These are phyloP conservation scores for Bombus impatiens DNA, from an alignment of 1,140 invertebrate genomes.

Conservation along the genomic window DNA sequence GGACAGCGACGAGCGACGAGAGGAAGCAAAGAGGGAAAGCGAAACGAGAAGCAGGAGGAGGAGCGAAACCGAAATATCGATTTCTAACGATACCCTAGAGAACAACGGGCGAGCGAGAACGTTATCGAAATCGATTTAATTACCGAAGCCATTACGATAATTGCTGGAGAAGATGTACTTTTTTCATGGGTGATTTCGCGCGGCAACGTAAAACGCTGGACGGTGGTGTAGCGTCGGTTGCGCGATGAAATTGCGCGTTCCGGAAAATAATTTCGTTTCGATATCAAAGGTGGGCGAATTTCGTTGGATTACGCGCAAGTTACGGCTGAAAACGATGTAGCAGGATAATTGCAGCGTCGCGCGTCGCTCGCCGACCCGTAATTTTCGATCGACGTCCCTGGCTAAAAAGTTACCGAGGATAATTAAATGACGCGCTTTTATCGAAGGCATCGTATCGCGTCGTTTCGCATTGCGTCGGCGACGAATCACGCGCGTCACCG, in stretches of 20 bases:
- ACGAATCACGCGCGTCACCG: not conserved
- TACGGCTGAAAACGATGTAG: not conserved
- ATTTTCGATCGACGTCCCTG: not conserved
- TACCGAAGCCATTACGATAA: constrained; percentile 33
- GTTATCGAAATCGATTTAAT: constrained; percentile 44
- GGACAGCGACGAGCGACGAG: not conserved
- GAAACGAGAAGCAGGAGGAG: not conserved
- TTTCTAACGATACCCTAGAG: constrained; percentile 11
- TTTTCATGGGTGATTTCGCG: constrained; percentile 10
- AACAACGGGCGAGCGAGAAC: not conserved
- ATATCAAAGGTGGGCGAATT: constrained; percentile 1
- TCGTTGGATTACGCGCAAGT: not conserved
- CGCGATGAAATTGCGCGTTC: not conserved
- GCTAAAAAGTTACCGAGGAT: not conserved
- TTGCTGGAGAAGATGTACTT: not conserved
- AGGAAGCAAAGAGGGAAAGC: not conserved
- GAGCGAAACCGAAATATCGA: not conserved
- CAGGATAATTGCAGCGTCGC: not conserved
- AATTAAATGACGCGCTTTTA: constrained; percentile 4
- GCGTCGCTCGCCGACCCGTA: not conserved
- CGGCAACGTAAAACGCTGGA: not conserved
- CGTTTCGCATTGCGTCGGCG: not conserved
- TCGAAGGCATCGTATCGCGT: not conserved
- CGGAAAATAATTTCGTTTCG: constrained; percentile 23
- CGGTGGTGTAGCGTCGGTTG: not conserved